Evolutionary conservation across 1,140 invertebrate genomes (phyloP), one percentile per base, ranked within the genome.

Genomic region (Brachionus koreanus): DNA sequence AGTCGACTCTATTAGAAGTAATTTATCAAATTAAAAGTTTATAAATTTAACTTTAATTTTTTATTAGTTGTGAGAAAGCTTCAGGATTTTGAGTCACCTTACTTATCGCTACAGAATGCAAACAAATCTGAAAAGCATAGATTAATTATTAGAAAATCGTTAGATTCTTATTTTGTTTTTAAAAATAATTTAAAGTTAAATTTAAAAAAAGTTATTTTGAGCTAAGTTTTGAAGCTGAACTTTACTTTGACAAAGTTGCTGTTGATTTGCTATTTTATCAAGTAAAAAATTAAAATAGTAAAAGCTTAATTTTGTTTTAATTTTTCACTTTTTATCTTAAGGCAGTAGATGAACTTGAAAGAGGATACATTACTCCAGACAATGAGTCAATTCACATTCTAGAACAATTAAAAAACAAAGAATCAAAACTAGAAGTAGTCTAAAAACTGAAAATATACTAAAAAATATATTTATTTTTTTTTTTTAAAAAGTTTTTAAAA

Each of bases 11-110:
- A 87, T 86, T 85, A 74, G 35, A 65, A 79, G 76, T 79, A 43
- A 79, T 25, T 6, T 35, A 79, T 0, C 0, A 4, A 61, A 0
- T 0, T n/a, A 43, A 25, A 39, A 25, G 6, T 7, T 13, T 6
- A 2, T 4, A 29, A 7, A 5, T 46, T 35, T 43, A n/a, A 19
- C n/a, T n/a, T 12, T 23, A 4, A 33, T n/a, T 23, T 25, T 43
- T 52, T 77, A 29, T 13, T 3, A 79, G 76, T 79, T 79, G 76
- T 96, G 57, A 91, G 95, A 82, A 94, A 93, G 87, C 88, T 98
- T 29, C 94, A 97, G 89, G 93, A 97, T 86, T 98, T 96, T 91
- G 96, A 98, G 91, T 96, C 95, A 83, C 96, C 96, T 10, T 94
- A 93, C 88, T 93, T 98, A 88, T 95, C 95, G 76, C 91, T 94